Conservation (phyloP, 2,113 vertebrate genomes). For the Cochlearius cochlearius region DNA sequence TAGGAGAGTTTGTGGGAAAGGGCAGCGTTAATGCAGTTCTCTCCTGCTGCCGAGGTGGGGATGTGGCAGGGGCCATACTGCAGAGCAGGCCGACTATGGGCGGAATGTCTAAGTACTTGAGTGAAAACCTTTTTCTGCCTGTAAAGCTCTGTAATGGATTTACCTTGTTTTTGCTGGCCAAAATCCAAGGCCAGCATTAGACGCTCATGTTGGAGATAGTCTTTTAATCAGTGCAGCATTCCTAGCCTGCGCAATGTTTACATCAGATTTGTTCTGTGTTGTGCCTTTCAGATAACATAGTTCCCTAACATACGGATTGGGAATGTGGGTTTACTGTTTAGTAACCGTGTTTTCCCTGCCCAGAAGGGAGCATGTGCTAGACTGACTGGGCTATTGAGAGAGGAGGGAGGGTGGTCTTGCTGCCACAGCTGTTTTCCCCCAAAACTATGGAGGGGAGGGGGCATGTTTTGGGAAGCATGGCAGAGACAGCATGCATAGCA, state of each 20-base stretch:
- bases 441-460: not conserved
- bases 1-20: not conserved
- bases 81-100: not conserved
- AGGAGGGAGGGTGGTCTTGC: not conserved
- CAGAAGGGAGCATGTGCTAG: not conserved
- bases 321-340: not conserved
- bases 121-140: not conserved
- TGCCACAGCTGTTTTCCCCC: not conserved
- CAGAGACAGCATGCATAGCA: not conserved
- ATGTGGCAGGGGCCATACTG: not conserved
- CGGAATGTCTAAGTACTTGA: not conserved
- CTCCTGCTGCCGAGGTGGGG: not conserved
- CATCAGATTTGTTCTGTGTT: not conserved
- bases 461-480: not conserved
- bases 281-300: accelerated
- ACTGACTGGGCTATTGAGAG: not conserved
- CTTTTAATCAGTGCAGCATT: not conserved
- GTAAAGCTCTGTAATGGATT: not conserved
- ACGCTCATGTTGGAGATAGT: not conserved
- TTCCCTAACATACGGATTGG: not conserved
- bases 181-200: not conserved
- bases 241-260: not conserved
- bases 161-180: not conserved
- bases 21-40: not conserved
- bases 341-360: not conserved